These are phyloP conservation scores for Epicampocera succincta DNA, from an alignment of 2,888 invertebrate species.

Conservation along the genomic window DNA sequence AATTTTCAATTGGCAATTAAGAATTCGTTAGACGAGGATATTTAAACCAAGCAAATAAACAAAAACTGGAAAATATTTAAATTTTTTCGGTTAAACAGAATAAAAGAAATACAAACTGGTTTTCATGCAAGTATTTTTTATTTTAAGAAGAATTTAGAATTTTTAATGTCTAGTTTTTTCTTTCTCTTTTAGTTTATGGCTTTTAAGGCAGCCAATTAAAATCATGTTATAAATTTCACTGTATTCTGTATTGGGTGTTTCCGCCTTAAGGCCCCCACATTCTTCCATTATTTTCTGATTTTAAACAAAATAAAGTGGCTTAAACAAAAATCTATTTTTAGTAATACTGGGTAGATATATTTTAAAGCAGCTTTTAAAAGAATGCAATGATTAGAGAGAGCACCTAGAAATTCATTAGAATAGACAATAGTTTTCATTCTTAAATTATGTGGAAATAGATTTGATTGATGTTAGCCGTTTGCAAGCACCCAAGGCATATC, in stretches of 20 bases:
- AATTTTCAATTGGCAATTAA: conserved; percentile 61
- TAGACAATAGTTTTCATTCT: too few species aligned
- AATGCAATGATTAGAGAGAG: not conserved
- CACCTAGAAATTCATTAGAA: too few species aligned
- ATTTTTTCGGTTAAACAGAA: conserved; percentile 23
- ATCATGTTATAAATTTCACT: conserved; percentile 81
- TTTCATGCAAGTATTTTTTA: conserved; percentile 35
- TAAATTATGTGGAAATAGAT: too few species aligned
- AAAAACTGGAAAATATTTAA: conserved; percentile 31
- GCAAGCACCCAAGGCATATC: too few species aligned
- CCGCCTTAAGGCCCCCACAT: conserved; percentile 79
- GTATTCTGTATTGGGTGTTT: conserved; percentile 81
- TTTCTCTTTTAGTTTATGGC: conserved; percentile 66
- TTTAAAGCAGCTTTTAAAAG: conserved; percentile 33
- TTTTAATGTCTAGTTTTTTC: conserved; percentile 30
- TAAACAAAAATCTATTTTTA: conserved; percentile 62
- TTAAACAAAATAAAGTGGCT: conserved; percentile 73
- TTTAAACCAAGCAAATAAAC: conserved; percentile 3
- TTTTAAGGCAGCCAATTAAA: conserved; percentile 80
- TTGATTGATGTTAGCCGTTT: too few species aligned
- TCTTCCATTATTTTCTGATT: conserved; percentile 56
- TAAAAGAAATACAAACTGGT: conserved; percentile 37
- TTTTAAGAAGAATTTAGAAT: conserved; percentile 24
- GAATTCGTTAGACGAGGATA: conserved; percentile 30
- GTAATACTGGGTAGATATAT: not conserved